Base-by-base conservation (phyloP, 1,140 invertebrate genomes). In the Pseudomyrmex dendroicus region DNA sequence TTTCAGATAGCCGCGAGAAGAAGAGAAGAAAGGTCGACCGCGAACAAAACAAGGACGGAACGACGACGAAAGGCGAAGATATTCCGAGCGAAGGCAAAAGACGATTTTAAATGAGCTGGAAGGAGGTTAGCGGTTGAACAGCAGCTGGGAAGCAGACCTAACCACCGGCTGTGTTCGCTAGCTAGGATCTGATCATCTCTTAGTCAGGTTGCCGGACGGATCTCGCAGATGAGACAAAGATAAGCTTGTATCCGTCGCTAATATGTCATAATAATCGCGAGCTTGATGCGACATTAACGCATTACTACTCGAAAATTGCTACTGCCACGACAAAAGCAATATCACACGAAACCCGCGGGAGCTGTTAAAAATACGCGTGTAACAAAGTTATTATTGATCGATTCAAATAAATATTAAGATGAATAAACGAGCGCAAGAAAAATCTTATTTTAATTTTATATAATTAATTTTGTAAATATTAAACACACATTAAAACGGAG, bases 81-180 rank as follows among this genome's bases (percentile, higher is more conserved):
- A 74, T 57, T 50, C 64, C 20, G 57, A 52, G 64, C 46, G 50
- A 78, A 68, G 64, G 59, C 17, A 56, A 61, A 78, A 68, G 64
- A 70, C 17, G 64, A 70, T 78, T 78, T 78, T 78, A 78, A 78
- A 78, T 78, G 64, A 78, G 56, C 76, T 78, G 76, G 63, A 78
- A 78, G 64, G 35, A 78, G 64, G 54, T 70, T 66, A 77, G 50
- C 73, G 50, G 73, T 77, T 52, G 76, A 52, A 67, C 46, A 61
- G 52, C 76, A 78, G 62, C 76, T 78, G 76, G 76, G 64, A 78
- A 78, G 76, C 76, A 78, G 76, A 70, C 35, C 52, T 46, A 78
- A 70, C 62, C 20, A 59, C 76, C 64, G 48, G 22, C 73, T 64
- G 73, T 48, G 76, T 35, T 78, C 76, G 64, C 46, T 52, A 57